Evolutionary conservation across 2,113 vertebrate genomes (phyloP), one percentile per base, ranked within the genome.

Genomic region (Poeciliopsis occidentalis): DNA sequence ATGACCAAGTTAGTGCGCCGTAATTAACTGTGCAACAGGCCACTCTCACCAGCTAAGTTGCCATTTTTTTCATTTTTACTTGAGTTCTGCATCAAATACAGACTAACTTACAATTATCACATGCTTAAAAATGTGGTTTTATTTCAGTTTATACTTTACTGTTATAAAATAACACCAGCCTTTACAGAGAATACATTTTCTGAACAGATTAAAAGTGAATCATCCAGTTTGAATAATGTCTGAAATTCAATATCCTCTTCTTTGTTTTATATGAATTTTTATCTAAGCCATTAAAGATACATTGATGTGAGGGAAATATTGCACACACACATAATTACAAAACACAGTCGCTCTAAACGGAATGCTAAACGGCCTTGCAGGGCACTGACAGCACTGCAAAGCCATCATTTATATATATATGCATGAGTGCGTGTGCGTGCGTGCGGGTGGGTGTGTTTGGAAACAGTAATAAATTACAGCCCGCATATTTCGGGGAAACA

Each of bases 351-450:
- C 63, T 37, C 63, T 27, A 69, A 77, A 64, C 34, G 27, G 60
- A 84, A 77, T 82, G 67, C 71, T 69, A 80, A 85, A 84, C 64
- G 81, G 83, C 83, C 85, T 85, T 83, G 77, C 75, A 86, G 67
- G 76, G 86, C 76, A 80, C 82, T 82, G 86, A 85, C 81, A 81
- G 83, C 63, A 67, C 81, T 69, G 87, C 84, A 89, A 85, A 79
- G 77, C 78, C 81, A 81, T 86, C 79, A 82, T 75, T 85, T 73
- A 84, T 79, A 61, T 67, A 61, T 67, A 34, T 10, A 8, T 1
- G 7, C 8, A 7, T 34, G 32, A 1, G 32, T 34, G 32, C 8
- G 32, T 8, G 32, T 34, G 31, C 1, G 31, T 34, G 32, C 8
- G 32, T 10, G 10, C 11, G 10, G 0, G 61, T 67, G 71, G 29